phyloP scores from a whole-genome alignment of 2,113 vertebrate species.

The Sterrhoptilus dennistouni region DNA sequence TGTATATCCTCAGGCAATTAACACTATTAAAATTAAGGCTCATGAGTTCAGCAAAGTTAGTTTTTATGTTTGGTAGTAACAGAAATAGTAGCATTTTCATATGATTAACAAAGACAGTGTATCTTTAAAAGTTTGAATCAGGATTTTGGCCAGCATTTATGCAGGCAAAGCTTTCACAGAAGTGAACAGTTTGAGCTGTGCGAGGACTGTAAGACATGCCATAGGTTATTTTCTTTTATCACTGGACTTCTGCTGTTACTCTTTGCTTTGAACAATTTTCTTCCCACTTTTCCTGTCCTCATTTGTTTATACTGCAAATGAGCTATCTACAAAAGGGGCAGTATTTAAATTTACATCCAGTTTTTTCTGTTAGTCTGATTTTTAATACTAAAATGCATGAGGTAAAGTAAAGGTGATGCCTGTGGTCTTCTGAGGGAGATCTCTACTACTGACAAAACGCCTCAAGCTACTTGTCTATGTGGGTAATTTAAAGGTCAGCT shows the following conservation, averaged over 20 bases:
- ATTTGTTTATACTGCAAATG: not conserved
- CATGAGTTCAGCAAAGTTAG: not conserved
- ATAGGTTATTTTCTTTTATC: not conserved
- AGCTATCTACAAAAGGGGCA: not conserved
- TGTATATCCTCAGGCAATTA: not conserved
- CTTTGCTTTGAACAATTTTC: not conserved
- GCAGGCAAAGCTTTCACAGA: not conserved
- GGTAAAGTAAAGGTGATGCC: not conserved
- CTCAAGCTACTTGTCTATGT: not conserved
- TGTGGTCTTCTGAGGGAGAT: not conserved
- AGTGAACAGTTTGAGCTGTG: not conserved
- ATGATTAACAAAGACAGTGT: not conserved
- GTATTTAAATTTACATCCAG: accelerated
- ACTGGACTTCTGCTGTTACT: not conserved
- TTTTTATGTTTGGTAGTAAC: not conserved
- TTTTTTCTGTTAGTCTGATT: not conserved
- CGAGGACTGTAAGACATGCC: not conserved
- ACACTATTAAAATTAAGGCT: not conserved
- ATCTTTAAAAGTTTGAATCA: not conserved
- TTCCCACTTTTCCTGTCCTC: not conserved
- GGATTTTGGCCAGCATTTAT: not conserved
- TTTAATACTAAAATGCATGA: not conserved
- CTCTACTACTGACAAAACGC: not conserved
- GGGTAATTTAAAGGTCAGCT: slow-evolving; percentile 6
- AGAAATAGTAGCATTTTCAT: not conserved